Evolutionary conservation across 2,888 invertebrate genomes (phyloP).

Genomic region (Seira ritae): DNA sequence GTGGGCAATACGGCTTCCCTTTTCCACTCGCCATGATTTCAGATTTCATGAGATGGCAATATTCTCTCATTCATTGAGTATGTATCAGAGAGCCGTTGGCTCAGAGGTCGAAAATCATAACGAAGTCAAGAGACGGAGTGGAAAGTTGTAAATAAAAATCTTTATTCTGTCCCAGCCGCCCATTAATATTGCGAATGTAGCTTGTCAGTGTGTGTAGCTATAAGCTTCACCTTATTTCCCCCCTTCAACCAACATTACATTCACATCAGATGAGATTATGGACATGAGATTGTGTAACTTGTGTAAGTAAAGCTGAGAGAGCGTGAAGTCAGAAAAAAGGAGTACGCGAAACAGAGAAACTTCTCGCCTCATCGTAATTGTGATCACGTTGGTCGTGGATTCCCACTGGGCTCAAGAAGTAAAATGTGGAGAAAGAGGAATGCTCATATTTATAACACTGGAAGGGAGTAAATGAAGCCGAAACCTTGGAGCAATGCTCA

Average conservation of each 20-base stretch:
- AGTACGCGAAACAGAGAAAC: slow-evolving; percentile 25
- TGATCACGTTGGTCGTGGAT: slow-evolving; percentile 64
- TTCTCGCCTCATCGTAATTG: slow-evolving; percentile 56
- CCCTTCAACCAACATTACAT: slow-evolving; percentile 52
- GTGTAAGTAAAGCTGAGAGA: slow-evolving; percentile 31
- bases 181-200: slow-evolving; percentile 53
- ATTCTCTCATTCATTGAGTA: no score
- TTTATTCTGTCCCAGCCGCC: slow-evolving; percentile 60
- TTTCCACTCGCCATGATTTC: no score
- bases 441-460: no score
- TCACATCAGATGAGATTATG: slow-evolving; percentile 61
- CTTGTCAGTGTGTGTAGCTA: slow-evolving; percentile 39
- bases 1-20: no score
- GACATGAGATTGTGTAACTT: slow-evolving; percentile 57
- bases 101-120: not conserved
- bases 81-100: no score
- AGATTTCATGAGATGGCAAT: no score
- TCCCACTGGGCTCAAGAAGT: slow-evolving; percentile 59
- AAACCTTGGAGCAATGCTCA: not conserved
- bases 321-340: slow-evolving; percentile 15
- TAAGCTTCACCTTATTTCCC: slow-evolving; percentile 56
- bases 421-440: slow-evolving; percentile 51
- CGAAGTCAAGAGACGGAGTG: not conserved
- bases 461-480: slow-evolving; percentile 34
- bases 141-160: slow-evolving; percentile 54